Base-by-base conservation (phyloP, 2,113 vertebrate species). In the Smithornis capensis region DNA sequence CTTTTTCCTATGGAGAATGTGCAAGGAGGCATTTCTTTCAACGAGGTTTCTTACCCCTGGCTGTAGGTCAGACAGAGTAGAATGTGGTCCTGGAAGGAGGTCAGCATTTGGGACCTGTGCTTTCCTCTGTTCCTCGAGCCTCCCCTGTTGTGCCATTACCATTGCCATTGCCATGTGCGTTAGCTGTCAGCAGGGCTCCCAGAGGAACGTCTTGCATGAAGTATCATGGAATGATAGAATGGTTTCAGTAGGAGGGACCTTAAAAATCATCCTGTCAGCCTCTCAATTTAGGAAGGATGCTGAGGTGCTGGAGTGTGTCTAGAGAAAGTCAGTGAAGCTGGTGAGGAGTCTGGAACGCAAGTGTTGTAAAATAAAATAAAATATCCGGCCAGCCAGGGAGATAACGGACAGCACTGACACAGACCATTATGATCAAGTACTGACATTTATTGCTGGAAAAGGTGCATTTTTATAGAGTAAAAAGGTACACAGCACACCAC, bases 151-250 rank as follows among this genome's bases (percentile, higher is more conserved):
- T 85, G 74, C 52, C 62, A 8, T 33, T 33, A 5, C 42, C 25
- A 21, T 11, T 28, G 11, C 6, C 31, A 25, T 45, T 12, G 4
- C 12, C 27, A 7, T 4, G 42, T 24, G 3, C 1, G 0, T 33
- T 23, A 47, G 35, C 76, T 69, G 49, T 28, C 59, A 87, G 63
- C 57, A 89, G 19, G 83, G 63, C 29, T 19, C 40, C 24, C 33
- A 29, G 37, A 56, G 49, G 40, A 45, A 69, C 14, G 35, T 7
- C 38, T 6, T 76, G 59, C 27, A 6, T 19, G 33, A 67, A 75
- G 65, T 6, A 53, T n/a, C n/a, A 19, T 4, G 71, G 56, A 6
- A 53, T 68, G 52, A 68, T 1, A 47, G 45, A 68, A 69, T 40
- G 0, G 14, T 83, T 90, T 76, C 2, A 6, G 31, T 42, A 62